Percentiles rank a stretch among this genome's conserved stretches.
phyloP scores from a whole-genome alignment of 2,888 invertebrate species.

The Drosophila longiperda region DNA sequence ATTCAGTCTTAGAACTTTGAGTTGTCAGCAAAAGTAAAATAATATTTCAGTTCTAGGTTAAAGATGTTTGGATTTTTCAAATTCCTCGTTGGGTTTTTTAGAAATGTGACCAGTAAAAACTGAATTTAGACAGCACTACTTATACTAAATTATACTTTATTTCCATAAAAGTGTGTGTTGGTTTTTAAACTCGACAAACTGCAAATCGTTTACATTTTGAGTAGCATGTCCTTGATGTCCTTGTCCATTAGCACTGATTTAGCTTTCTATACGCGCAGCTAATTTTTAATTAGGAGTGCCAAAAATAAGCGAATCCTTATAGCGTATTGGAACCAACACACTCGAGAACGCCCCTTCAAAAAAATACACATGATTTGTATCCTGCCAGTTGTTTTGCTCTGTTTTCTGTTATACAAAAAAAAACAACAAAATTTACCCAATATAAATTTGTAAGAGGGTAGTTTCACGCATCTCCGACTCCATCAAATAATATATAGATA shows the following conservation, averaged over 20 bases:
- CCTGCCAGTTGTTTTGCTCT: slow-evolving; percentile 7
- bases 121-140: neutral
- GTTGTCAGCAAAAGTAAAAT: neutral
- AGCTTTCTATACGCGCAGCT: slow-evolving; percentile 1
- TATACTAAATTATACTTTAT: no score
- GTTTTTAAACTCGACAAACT: neutral
- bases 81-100: slow-evolving; percentile 5
- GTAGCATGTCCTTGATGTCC: neutral
- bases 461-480: neutral
- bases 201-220: neutral
- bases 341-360: neutral
- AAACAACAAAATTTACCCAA: neutral
- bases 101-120: slow-evolving; percentile 39
- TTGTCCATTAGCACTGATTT: slow-evolving; percentile 4
- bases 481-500: neutral
- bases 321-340: neutral
- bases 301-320: neutral
- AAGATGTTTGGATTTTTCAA: neutral
- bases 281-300: slow-evolving; percentile 11
- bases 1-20: neutral
- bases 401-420: neutral
- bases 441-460: neutral
- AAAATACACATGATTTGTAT: slow-evolving; percentile 41
- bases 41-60: neutral
- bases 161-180: no score